Evolutionary conservation across 2,888 invertebrate genomes (phyloP), one percentile per base, ranked within the genome.

Genomic region (Apomyelois bistriatella): DNA sequence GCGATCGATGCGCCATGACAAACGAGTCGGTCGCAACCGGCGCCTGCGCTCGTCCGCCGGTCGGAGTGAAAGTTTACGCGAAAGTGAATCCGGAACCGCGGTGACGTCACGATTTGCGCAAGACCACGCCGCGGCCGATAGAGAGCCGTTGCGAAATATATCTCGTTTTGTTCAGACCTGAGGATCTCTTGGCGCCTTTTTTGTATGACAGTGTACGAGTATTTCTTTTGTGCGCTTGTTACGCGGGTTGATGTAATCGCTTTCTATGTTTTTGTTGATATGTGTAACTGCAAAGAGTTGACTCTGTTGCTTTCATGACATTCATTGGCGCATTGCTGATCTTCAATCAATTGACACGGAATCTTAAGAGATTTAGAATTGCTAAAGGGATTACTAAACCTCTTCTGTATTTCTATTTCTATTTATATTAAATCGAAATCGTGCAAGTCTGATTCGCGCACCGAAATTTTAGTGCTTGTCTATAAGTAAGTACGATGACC

Each of bases 51-150:
- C 65, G 68, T 64, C 68, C 66, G 58, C 59, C 74, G 71, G 84
- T 88, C 81, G 90, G 89, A 89, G 89, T 82, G 90, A 90, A 89
- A 89, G 89, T 90, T 85, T 79, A 79, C 74, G 87, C 85, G 90
- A 90, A 89, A 90, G 90, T 83, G 86, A 89, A 88, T 79, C 86
- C 89, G 88, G 87, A 87, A 88, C 81, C 76, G 72, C 66, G 69
- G 64, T 89, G 85, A 87, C 89, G 89, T 87, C 89, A 87, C 71
- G 78, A 76, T 85, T 86, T 87, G 88, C 87, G 86, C 85, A 86
- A 89, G 70, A 76, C 69, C 77, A 65, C 74, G 72, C 69, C 76
- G 64, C 74, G 72, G 22, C 22, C 74, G 68, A 73, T 68, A 66
- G 68, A 67, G 71, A 70, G 70, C 62, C 66, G 71, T 87, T 86